These are phyloP conservation scores for Zalophus californianus DNA, from an alignment of 2,797 vertebrate species.

Conservation along the genomic window DNA sequence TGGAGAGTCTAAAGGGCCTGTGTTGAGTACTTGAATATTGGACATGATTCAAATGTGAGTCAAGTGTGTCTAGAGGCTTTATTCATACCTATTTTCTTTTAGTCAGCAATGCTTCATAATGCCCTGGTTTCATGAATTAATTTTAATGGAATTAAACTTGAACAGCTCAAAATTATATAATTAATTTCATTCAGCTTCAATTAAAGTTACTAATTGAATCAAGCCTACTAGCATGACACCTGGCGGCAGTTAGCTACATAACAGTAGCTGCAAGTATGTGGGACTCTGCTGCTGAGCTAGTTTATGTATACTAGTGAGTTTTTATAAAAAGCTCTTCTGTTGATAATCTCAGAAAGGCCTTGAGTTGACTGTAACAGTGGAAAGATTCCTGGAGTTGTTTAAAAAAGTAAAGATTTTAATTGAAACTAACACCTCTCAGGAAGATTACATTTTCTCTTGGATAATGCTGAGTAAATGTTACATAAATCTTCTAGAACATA, in stretches of 20 bases:
- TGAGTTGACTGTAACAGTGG: slow-evolving; percentile 35
- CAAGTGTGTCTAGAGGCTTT: slow-evolving; percentile 83
- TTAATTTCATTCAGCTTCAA: slow-evolving; percentile 84
- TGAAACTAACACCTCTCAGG: slow-evolving; percentile 59
- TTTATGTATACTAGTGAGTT: background rate
- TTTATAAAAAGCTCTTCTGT: background rate
- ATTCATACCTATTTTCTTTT: slow-evolving; percentile 81
- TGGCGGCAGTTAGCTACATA: slow-evolving; percentile 75
- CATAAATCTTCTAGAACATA: slow-evolving; percentile 67
- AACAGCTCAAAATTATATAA: slow-evolving; percentile 84
- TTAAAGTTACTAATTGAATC: slow-evolving; percentile 84
- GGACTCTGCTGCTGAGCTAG: background rate
- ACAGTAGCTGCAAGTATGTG: background rate
- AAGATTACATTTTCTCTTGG: slow-evolving; percentile 63
- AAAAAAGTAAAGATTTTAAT: slow-evolving; percentile 68
- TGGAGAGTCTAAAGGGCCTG: slow-evolving; percentile 69
- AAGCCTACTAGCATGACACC: slow-evolving; percentile 82
- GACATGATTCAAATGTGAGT: slow-evolving; percentile 81
- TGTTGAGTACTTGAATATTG: slow-evolving; percentile 78
- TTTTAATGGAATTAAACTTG: slow-evolving; percentile 84
- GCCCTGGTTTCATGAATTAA: slow-evolving; percentile 81
- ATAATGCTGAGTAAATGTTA: slow-evolving; percentile 72
- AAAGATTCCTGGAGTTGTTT: slow-evolving; percentile 63
- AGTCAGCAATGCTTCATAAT: slow-evolving; percentile 81
- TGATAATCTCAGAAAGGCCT: slow-evolving; percentile 50